Evolutionary conservation across 2,888 invertebrate species (phyloP).

Genomic region (Mythimna lalbum): DNA sequence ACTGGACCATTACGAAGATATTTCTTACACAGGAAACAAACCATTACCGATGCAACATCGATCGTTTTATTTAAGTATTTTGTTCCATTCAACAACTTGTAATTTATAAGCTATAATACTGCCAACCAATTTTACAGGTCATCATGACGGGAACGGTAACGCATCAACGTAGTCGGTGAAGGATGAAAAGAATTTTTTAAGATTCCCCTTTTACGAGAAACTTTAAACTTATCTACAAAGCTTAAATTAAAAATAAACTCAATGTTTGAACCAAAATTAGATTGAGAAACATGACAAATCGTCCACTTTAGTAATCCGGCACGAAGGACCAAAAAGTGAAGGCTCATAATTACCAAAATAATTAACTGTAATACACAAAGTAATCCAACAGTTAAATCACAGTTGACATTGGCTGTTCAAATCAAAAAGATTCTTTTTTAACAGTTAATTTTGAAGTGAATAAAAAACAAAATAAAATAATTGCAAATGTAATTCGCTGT

Average conservation of each 20-base stretch:
- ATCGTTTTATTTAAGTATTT: constrained; percentile 67
- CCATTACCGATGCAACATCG: constrained; percentile 64
- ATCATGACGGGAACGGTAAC: constrained; percentile 16
- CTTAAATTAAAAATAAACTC: not conserved
- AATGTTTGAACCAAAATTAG: not conserved
- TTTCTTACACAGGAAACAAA: constrained; percentile 67
- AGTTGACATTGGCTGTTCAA: constrained; percentile 70
- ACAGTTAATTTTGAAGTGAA: too few relatives aligned
- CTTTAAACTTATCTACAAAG: not conserved
- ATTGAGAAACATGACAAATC: constrained; percentile 22
- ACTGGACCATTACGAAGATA: constrained; percentile 58
- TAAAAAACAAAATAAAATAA: too few relatives aligned
- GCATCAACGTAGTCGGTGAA: constrained; percentile 17
- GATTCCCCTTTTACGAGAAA: not conserved
- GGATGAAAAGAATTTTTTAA: constrained; percentile 23
- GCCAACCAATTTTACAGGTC: constrained; percentile 47
- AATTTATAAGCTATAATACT: constrained; percentile 50
- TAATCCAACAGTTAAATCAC: constrained; percentile 57
- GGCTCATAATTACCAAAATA: constrained; percentile 24
- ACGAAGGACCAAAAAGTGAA: constrained; percentile 40
- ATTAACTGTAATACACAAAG: constrained; percentile 49
- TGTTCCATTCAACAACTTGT: constrained; percentile 59
- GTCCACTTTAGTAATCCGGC: constrained; percentile 13
- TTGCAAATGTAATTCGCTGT: too few relatives aligned
- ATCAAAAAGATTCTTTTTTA: too few relatives aligned